These are phyloP conservation scores for Holcopasites calliopsidis DNA, from an alignment of 1,140 invertebrate genomes.

Conservation along the genomic window DNA sequence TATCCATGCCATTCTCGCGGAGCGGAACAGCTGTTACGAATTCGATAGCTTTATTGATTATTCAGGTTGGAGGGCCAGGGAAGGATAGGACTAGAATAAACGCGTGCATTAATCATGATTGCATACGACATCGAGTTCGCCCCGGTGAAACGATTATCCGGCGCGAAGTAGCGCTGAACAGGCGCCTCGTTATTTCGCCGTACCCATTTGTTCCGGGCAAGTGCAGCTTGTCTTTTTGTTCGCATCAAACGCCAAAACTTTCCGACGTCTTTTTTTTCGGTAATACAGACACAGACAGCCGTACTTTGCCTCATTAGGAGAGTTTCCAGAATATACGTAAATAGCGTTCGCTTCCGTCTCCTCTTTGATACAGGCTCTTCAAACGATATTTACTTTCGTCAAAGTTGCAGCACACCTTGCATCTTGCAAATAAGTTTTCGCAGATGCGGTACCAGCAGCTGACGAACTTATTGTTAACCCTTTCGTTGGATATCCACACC, in stretches of 20 bases:
- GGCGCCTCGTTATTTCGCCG: not conserved
- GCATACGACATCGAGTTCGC: not conserved
- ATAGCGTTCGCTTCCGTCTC: not conserved
- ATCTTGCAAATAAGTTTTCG: not conserved
- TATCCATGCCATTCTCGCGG: not conserved
- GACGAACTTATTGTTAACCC: not conserved
- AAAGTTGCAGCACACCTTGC: not conserved
- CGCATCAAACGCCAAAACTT: not conserved
- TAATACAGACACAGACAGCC: not conserved
- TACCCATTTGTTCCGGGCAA: not conserved
- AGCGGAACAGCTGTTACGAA: not conserved
- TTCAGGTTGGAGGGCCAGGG: not conserved
- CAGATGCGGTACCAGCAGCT: not conserved
- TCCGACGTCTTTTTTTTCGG: not conserved
- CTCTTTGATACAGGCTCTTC: constrained; percentile 3
- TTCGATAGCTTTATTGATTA: not conserved
- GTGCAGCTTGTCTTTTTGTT: not conserved
- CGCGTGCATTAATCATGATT: not conserved
- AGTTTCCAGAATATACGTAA: not conserved
- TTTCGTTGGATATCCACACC: not conserved
- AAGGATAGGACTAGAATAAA: not conserved
- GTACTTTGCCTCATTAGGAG: not conserved
- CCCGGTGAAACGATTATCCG: not conserved
- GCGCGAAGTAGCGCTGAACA: not conserved
- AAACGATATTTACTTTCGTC: not conserved